A percentile compares a stretch with the other conserved stretches of the same genome.
These are phyloP conservation scores for Parotocinclus haroldoi DNA, from an alignment of 2,797 vertebrate species.

Conservation along the genomic window DNA sequence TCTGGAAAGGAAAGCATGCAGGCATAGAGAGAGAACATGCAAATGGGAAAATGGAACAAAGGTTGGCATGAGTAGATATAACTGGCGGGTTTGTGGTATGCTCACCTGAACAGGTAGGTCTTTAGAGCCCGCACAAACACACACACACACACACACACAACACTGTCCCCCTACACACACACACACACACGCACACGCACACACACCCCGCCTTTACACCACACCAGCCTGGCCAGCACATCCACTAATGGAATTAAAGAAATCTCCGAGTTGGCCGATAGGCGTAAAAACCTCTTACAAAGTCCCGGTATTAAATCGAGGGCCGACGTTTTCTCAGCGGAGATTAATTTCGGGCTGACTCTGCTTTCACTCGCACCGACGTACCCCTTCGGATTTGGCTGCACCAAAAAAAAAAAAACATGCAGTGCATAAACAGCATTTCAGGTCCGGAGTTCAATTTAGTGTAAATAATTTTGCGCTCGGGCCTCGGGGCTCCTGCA, in stretches of 20 bases:
- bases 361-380: conserved; percentile 23
- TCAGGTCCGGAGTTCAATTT: conserved; percentile 11
- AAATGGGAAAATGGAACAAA: no score
- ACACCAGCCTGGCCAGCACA: conserved; percentile 32
- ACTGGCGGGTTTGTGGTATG: no score
- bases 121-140: no score
- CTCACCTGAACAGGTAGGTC: no score
- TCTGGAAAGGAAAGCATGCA: no score
- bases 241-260: conserved; percentile 59
- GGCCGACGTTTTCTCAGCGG: conserved; percentile 31
- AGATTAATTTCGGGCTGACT: conserved; percentile 54
- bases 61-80: no score
- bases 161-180: conserved; percentile 46
- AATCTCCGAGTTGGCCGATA: conserved; percentile 47
- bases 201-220: conserved; percentile 6
- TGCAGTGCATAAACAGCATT: conserved; percentile 21
- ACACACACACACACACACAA: conserved; percentile 52
- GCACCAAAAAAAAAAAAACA: conserved; percentile 30
- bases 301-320: conserved; percentile 51
- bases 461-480: neutral
- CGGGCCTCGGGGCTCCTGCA: neutral
- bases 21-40: no score
- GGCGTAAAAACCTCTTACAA: conserved; percentile 49
- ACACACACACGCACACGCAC: conserved; percentile 22
- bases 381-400: conserved; percentile 17